Conservation (phyloP, 2,797 vertebrate species). For the Amblyraja radiata region DNA sequence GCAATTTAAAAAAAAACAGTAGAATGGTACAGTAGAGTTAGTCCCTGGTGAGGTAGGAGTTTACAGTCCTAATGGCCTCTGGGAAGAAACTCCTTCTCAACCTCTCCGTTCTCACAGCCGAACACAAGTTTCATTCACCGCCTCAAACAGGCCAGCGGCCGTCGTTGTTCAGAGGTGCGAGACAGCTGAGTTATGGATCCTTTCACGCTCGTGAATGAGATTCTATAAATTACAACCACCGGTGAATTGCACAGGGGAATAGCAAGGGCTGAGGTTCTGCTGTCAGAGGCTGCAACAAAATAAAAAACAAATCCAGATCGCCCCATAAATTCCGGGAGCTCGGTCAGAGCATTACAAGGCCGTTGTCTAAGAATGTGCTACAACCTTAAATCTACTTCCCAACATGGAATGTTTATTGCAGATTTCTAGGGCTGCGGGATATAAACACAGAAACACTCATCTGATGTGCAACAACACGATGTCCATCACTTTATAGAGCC, state of each 20-base stretch:
- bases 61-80: too few species aligned
- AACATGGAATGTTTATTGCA: background rate
- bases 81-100: too few species aligned
- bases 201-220: background rate
- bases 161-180: too few species aligned
- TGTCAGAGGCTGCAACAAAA: background rate
- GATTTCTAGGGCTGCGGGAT: background rate
- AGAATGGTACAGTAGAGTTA: too few species aligned
- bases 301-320: background rate
- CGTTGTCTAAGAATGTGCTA: background rate
- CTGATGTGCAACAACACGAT: background rate
- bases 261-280: background rate
- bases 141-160: background rate
- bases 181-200: background rate
- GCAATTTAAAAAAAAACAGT: too few species aligned
- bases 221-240: background rate
- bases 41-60: too few species aligned
- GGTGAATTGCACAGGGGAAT: background rate
- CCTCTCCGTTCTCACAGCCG: too few species aligned
- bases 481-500: too few species aligned
- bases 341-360: background rate
- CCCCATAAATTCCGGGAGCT: background rate
- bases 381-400: background rate
- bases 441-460: background rate
- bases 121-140: background rate